Evolutionary conservation across 1,140 invertebrate species (phyloP), one percentile per base, ranked within the genome.

Genomic region (Ips typographus): DNA sequence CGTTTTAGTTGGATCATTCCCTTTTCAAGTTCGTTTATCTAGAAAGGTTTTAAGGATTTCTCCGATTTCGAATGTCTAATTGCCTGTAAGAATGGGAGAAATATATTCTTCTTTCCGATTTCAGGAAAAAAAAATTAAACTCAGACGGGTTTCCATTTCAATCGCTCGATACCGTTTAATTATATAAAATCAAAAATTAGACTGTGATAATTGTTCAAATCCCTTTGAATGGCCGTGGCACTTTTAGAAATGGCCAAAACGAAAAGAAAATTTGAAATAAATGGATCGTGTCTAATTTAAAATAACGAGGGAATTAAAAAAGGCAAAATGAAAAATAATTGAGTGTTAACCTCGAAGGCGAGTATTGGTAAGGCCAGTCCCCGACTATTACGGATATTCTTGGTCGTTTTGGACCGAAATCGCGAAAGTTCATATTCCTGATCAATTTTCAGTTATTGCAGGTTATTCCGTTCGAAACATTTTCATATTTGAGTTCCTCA

Each of bases 41-140:
- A 8, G 51, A 64, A 64, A 55, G 62, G 49, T 40, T 64, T 64
- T 55, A 64, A 64, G 62, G 62, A 64, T 64, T 64, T 37, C 22
- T 55, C 49, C 62, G 62, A 64, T 55, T 64, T 64, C 44, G 49
- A 64, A 55, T 64, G 55, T 55, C 62, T 64, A 64, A 64, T 64
- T 55, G 62, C 37, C 39, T 64, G 62, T 64, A 55, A 64, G 62
- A 64, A 64, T 53, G 62, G 62, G 22, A 55, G 51, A 53, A 52
- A 61, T 38, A 61, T 64, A 64, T 40, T 41, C 42, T 39, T 40
- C 61, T 40, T 55, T 64, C 43, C 62, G 37, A 55, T 64, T 53
- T 22, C 22, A 55, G 42, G 55, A 37, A 5, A 4, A 36, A 37
- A 37, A 7, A 37, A 5, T 7, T n/a, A 36, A 36, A 4, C 5